A percentile compares a stretch with the other conserved stretches of the same genome.
These are phyloP conservation scores for Cerastis rubricosa DNA, from an alignment of 2,888 invertebrate genomes.

Conservation along the genomic window DNA sequence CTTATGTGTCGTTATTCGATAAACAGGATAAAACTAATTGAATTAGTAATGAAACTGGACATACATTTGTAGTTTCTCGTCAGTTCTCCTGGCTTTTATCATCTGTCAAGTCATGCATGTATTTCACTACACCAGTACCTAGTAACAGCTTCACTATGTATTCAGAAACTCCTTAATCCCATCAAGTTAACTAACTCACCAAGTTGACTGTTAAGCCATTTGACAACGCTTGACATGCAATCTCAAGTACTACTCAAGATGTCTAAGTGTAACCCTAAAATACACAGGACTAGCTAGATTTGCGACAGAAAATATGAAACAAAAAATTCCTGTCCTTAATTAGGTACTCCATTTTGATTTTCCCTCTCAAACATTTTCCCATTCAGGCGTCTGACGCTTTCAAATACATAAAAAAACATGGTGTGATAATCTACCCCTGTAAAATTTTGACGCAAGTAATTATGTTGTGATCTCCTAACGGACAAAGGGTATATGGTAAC, in stretches of 20 bases:
- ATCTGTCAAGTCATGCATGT: conserved; percentile 4
- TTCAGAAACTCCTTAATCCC: conserved; percentile 29
- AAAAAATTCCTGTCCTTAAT: background rate
- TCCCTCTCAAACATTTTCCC: background rate
- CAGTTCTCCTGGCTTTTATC: background rate
- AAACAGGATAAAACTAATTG: conserved; percentile 4
- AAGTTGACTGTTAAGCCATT: conserved; percentile 26
- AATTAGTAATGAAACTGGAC: conserved; percentile 29
- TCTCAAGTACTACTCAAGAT: conserved; percentile 7
- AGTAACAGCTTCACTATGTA: background rate
- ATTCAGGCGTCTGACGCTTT: background rate
- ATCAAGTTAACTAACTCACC: conserved; percentile 26
- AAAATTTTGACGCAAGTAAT: conserved; percentile 51
- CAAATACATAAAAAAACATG: conserved; percentile 16
- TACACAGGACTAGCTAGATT: background rate
- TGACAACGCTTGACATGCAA: conserved; percentile 9
- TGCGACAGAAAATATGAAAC: background rate
- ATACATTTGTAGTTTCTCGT: background rate
- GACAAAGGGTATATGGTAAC: conserved; percentile 66
- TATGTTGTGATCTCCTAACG: conserved; percentile 40
- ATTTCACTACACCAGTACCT: background rate
- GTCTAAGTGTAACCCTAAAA: background rate
- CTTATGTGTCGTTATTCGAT: background rate
- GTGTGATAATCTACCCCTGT: conserved; percentile 25
- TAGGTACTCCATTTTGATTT: background rate